Evolutionary conservation across 1,140 invertebrate genomes (phyloP).

Genomic region (Drosophila mojavensis): DNA sequence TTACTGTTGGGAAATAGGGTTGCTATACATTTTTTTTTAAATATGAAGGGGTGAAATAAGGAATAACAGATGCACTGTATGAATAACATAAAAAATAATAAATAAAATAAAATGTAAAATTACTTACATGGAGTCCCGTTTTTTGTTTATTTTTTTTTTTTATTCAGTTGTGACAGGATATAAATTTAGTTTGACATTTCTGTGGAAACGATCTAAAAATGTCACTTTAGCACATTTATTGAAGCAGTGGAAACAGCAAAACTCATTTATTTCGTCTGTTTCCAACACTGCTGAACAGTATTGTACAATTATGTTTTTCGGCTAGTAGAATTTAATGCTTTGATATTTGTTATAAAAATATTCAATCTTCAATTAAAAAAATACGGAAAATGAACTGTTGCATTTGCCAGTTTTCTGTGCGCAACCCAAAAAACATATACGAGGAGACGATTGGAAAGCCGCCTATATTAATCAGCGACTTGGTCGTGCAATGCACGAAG

Average conservation of each 20-base stretch:
- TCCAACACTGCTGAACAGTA: constrained; percentile 23
- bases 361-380: background rate
- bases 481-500: constrained; percentile 65
- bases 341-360: constrained; percentile 31
- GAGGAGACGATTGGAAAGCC: constrained; percentile 65
- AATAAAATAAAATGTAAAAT: no score
- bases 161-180: no score
- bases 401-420: constrained; percentile 72
- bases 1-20: constrained; percentile 8
- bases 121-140: no score
- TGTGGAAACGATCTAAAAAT: background rate
- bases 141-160: no score
- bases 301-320: constrained; percentile 30
- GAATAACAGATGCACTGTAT: no score
- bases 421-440: constrained; percentile 63
- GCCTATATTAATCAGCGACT: constrained; percentile 62
- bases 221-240: background rate
- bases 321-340: constrained; percentile 21
- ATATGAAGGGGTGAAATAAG: no score
- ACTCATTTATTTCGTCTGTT: background rate
- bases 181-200: no score
- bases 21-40: no score
- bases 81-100: no score
- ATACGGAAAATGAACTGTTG: constrained; percentile 65
- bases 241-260: constrained; percentile 10